Base-by-base conservation (phyloP, 2,797 vertebrate genomes). In the Serranus cabrilla region DNA sequence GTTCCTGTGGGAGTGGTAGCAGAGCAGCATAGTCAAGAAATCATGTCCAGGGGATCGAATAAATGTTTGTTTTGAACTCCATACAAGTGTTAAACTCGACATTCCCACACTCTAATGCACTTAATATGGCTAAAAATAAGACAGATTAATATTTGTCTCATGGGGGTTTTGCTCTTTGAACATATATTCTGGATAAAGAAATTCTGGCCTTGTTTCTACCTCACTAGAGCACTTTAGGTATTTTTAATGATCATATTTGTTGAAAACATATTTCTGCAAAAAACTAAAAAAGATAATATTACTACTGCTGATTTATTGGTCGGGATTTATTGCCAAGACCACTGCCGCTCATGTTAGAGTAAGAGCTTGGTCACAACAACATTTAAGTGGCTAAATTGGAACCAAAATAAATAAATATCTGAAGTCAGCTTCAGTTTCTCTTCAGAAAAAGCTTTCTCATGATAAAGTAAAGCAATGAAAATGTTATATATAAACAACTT, bases 21-120 rank as follows among this genome's bases (percentile, higher is more conserved):
- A 43, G 51, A 58, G 63, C 23, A 20, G 58, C 10, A 45, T 20
- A 14, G 50, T 54, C 21, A 58, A 79, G 56, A 69, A 55, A 51
- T 52, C 54, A 34, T 34, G 80, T 84, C 74, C 69, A 68, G 74
- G 74, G 76, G 80, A 81, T 55, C 3, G 54, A 46, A 56, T 40
- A 73, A 87, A 83, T 80, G 83, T 78, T 82, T 66, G 23, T 37
- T 57, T 63, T 84, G 81, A 83, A 77, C 17, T 16, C 34, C n/a
- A 34, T 17, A 57, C 49, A 61, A 68, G 50, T 21, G 40, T 71
- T 60, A 40, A 55, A 64, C 25, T 27, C 13, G 51, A 20, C 42
- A 18, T 78, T 84, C 65, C 31, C 67, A 69, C 54, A 51, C 61
- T 81, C 61, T 51, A 42, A 65, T 81, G 17, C 51, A 69, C 18